Percentiles rank a stretch among this genome's conserved stretches.
phyloP scores from a whole-genome alignment of 2,797 vertebrate species.

The Anniella stebbinsi region DNA sequence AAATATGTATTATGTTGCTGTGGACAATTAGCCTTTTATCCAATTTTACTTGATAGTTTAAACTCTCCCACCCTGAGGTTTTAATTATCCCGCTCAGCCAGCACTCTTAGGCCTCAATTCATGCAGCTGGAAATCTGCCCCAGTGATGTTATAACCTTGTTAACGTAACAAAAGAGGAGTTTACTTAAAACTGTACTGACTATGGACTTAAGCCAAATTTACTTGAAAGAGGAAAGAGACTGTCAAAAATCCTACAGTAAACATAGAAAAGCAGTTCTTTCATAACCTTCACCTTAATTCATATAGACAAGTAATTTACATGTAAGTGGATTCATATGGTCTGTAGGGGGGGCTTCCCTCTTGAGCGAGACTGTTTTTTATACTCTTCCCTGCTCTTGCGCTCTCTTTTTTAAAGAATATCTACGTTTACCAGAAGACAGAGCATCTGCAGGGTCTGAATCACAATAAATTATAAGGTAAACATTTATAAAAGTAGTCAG shows the following conservation, averaged over 20 bases:
- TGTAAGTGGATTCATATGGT: constrained; percentile 93
- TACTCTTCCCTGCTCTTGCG: constrained; percentile 50
- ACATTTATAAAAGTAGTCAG: constrained; percentile 77
- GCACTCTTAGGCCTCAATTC: constrained; percentile 77
- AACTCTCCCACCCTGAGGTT: constrained; percentile 80
- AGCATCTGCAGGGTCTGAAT: constrained; percentile 78
- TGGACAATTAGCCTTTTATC: constrained; percentile 85
- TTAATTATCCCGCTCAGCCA: constrained; percentile 82
- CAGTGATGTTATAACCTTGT: constrained; percentile 87
- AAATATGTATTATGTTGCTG: constrained; percentile 77
- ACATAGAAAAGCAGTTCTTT: constrained; percentile 87
- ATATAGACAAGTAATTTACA: constrained; percentile 92
- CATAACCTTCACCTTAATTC: constrained; percentile 88
- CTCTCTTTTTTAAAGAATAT: constrained; percentile 31
- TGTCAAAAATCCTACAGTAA: constrained; percentile 90
- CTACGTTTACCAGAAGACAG: constrained; percentile 73
- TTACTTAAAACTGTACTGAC: constrained; percentile 89
- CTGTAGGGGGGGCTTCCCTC: constrained; percentile 72
- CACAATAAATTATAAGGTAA: constrained; percentile 76
- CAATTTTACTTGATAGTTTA: constrained; percentile 83
- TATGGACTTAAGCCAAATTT: constrained; percentile 88
- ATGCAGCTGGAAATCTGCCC: constrained; percentile 85
- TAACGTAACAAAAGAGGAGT: constrained; percentile 90
- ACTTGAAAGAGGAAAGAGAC: constrained; percentile 91
- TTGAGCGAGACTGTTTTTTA: constrained; percentile 67